Evolutionary conservation across 2,888 invertebrate species (phyloP), one percentile per base, ranked within the genome.

Genomic region (Oligia latruncula): DNA sequence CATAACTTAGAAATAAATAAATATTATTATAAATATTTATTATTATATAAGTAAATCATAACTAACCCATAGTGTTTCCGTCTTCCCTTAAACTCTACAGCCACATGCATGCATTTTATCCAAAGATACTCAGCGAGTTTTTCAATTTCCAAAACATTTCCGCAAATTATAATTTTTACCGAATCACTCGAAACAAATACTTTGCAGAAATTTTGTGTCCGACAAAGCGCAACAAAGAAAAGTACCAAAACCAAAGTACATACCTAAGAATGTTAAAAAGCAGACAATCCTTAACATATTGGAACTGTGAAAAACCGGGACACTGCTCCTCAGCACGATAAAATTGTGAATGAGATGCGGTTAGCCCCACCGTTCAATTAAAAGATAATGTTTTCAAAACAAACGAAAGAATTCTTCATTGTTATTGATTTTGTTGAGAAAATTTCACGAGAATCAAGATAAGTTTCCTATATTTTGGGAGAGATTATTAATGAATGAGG

Each of bases 351-450:
- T 81, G 80, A 71, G 43, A 71, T 17, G 49, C 13, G 2, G 0
- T 43, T 46, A 67, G 13, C 17, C 17, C 4, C n/a, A 46, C 0
- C 35, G 29, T 9, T 58, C n/a, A 71, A 74, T 35, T 65, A 67
- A 75, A 73, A 76, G n/a, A 40, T 73, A 23, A 35, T 84, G 84
- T 86, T 80, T 80, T 78, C 74, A 82, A 77, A 86, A 81, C 77
- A 77, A 74, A n/a, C 46, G 6, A 64, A 62, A 70, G 40, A 76
- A 76, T 80, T 78, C 68, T 55, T 66, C 74, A 87, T 79, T 85
- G 82, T 87, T 76, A 74, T 67, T 66, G 67, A 40, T 77, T 66
- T 65, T 43, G 23, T 71, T 62, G 64, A 46, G 70, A 76, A 62
- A 17, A 35, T 40, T 71, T 55, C 74, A 73, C 60, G 52, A 15